A percentile compares a stretch with the other conserved stretches of the same genome.
Evolutionary conservation across 2,888 invertebrate species (phyloP).

Genomic region (Leucoma salicis): DNA sequence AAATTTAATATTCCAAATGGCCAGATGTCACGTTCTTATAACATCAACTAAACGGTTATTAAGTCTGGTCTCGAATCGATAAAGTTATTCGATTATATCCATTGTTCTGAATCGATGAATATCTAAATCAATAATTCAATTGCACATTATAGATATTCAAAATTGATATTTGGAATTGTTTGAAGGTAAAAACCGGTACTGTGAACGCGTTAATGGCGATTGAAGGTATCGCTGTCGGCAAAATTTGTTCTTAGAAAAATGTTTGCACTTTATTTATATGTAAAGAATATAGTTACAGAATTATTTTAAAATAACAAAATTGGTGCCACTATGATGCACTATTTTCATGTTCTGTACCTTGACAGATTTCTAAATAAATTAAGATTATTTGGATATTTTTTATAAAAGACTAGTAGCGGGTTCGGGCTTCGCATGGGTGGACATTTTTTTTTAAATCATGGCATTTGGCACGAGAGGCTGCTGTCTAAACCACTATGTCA

Average conservation of each 20-base stretch:
- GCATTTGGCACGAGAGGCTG: too few relatives aligned
- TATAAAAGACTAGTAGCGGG: too few relatives aligned
- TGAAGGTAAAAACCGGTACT: slow-evolving; percentile 14
- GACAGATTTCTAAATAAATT: too few relatives aligned
- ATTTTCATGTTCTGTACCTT: too few relatives aligned
- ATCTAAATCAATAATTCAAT: slow-evolving; percentile 39
- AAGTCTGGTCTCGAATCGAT: slow-evolving; percentile 31
- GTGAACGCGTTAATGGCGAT: slow-evolving; percentile 7
- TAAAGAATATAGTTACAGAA: too few relatives aligned
- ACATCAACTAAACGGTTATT: slow-evolving; percentile 29
- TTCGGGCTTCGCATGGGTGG: too few relatives aligned
- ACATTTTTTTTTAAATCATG: too few relatives aligned
- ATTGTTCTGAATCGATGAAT: slow-evolving; percentile 37
- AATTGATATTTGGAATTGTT: slow-evolving; percentile 32
- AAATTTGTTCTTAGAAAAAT: slow-evolving; percentile 2
- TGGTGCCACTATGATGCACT: too few relatives aligned
- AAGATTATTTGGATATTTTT: too few relatives aligned
- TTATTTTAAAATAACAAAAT: too few relatives aligned
- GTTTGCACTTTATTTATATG: too few relatives aligned
- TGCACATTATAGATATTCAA: slow-evolving; percentile 29
- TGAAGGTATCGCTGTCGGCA: slow-evolving; percentile 5
- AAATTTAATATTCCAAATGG: slow-evolving; percentile 20
- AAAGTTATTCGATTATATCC: slow-evolving; percentile 37
- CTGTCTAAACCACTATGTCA: too few relatives aligned
- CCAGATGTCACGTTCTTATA: slow-evolving; percentile 29